Percentiles rank a stretch among this genome's conserved stretches.
These are phyloP conservation scores for Gastracanthus pulcherrimus DNA, from an alignment of 2,888 invertebrate species.

Conservation along the genomic window DNA sequence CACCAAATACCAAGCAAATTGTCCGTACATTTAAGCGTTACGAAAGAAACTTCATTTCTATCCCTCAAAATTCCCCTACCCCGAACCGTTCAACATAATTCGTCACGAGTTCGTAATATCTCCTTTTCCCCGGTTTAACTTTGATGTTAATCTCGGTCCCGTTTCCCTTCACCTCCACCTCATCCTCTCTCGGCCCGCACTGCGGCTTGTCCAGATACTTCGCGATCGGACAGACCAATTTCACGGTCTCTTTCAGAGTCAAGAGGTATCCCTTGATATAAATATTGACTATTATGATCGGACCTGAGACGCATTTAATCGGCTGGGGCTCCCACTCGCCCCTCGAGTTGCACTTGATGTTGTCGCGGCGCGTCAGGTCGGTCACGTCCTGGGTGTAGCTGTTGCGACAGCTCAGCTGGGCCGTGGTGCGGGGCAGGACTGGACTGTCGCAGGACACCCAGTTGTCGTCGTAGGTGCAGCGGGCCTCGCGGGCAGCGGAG, in stretches of 20 bases:
- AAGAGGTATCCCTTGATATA: slow-evolving; percentile 60
- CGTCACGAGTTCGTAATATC: too few relatives aligned
- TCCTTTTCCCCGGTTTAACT: background rate
- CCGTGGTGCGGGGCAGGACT: slow-evolving; percentile 64
- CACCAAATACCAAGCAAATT: background rate
- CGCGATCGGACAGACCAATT: background rate
- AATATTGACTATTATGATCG: slow-evolving; percentile 68
- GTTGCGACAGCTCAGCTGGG: slow-evolving; percentile 65
- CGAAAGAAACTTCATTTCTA: too few relatives aligned
- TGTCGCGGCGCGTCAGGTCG: slow-evolving; percentile 51
- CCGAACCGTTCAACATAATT: too few relatives aligned
- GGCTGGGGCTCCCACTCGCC: slow-evolving; percentile 74
- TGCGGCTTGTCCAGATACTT: background rate
- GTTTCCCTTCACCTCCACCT: background rate
- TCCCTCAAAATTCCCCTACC: too few relatives aligned
- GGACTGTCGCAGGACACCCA: slow-evolving; percentile 65
- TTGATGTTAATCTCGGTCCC: background rate
- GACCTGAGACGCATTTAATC: slow-evolving; percentile 73
- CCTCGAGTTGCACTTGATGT: slow-evolving; percentile 66
- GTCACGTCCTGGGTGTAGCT: slow-evolving; percentile 66
- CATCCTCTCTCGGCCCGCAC: background rate
- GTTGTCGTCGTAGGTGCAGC: slow-evolving; percentile 43
- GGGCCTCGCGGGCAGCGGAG: slow-evolving; percentile 61
- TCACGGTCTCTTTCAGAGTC: slow-evolving; percentile 19
- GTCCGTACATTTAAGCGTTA: background rate